phyloP scores from a whole-genome alignment of 1,140 invertebrate species.

The Theocolax elegans region DNA sequence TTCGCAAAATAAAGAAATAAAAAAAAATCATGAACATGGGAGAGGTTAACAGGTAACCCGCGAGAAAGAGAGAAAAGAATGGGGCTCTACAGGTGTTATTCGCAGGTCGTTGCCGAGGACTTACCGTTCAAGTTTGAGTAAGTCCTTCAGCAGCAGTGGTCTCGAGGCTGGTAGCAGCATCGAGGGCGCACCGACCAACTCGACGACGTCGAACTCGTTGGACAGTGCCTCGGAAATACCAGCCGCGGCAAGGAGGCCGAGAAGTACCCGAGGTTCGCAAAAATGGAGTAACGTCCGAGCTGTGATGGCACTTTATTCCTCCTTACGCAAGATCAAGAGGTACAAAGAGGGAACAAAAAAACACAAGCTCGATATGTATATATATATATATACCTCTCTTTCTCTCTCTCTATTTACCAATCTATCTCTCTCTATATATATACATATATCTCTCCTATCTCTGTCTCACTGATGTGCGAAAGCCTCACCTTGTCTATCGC shows the following conservation, averaged over 20 bases:
- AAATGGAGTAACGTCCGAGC: constrained; percentile 86
- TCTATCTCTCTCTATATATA: neutral
- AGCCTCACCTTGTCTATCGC: neutral
- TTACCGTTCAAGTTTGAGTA: constrained; percentile 48
- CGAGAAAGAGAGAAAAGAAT: constrained; percentile 36
- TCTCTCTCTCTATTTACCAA: neutral
- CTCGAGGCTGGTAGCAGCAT: constrained; percentile 32
- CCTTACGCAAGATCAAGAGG: constrained; percentile 89
- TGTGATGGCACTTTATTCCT: constrained; percentile 87
- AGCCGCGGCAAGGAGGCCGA: constrained; percentile 49
- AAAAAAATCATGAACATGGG: constrained; percentile 23
- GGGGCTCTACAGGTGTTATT: constrained; percentile 55
- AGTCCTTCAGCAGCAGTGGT: constrained; percentile 47
- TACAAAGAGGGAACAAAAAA: too few relatives aligned
- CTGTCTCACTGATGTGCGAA: neutral
- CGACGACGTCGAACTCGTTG: constrained; percentile 59
- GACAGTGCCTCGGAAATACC: constrained; percentile 56
- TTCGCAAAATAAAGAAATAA: constrained; percentile 39
- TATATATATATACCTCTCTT: too few relatives aligned
- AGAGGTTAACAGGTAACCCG: too few relatives aligned
- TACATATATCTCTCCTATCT: neutral
- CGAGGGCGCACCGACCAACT: constrained; percentile 36
- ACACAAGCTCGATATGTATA: neutral
- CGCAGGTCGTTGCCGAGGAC: constrained; percentile 57
- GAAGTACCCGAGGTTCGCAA: constrained; percentile 74